phyloP scores from a whole-genome alignment of 2,888 invertebrate genomes.

The Limnephilus lunatus region DNA sequence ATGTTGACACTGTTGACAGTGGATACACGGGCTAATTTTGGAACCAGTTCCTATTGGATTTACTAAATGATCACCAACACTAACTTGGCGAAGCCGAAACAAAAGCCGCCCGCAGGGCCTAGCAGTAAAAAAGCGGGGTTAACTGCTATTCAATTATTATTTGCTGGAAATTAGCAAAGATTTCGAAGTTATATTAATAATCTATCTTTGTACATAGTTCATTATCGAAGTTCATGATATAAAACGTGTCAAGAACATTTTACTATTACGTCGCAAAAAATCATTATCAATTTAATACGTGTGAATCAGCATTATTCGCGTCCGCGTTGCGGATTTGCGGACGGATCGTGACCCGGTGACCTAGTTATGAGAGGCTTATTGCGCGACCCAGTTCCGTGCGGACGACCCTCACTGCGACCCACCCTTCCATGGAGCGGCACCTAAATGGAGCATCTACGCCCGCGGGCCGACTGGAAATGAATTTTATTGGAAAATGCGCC shows the following conservation, averaged over 20 bases:
- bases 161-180: too few relatives aligned
- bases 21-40: too few relatives aligned
- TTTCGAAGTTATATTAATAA: neutral
- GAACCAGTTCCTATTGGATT: too few relatives aligned
- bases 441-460: neutral
- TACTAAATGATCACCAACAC: too few relatives aligned
- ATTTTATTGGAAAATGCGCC: neutral
- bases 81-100: too few relatives aligned
- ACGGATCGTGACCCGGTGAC: conserved; percentile 37
- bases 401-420: neutral
- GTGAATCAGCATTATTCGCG: neutral
- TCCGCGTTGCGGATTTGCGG: neutral
- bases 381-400: neutral
- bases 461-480: neutral
- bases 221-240: neutral
- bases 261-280: neutral
- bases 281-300: neutral
- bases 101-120: too few relatives aligned
- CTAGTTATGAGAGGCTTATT: neutral
- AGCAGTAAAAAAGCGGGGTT: too few relatives aligned
- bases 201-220: neutral
- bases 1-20: too few relatives aligned
- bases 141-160: too few relatives aligned
- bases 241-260: neutral
- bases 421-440: neutral